phyloP scores from a whole-genome alignment of 2,113 vertebrate species.

The Forbesichthys agassizii region DNA sequence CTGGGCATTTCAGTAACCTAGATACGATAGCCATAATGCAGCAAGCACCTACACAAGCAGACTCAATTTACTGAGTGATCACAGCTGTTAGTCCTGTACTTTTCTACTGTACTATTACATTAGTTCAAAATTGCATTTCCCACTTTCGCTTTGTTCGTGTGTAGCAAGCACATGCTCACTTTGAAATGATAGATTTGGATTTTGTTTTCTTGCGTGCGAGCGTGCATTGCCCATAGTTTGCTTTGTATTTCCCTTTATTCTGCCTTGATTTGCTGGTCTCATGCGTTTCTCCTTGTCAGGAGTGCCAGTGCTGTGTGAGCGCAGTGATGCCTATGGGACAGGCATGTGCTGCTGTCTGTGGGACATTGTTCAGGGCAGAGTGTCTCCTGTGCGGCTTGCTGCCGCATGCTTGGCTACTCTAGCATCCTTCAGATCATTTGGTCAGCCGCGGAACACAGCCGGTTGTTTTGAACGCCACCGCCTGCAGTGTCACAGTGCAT shows the following conservation, averaged over 20 bases:
- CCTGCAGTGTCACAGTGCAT: constrained; percentile 66
- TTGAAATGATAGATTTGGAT: too few species aligned
- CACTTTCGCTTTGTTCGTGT: constrained; percentile 7
- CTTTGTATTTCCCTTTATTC: constrained; percentile 6
- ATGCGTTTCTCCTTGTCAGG: neutral
- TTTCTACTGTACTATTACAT: neutral
- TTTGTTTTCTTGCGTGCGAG: neutral
- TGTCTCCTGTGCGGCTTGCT: constrained; percentile 31
- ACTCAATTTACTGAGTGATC: neutral
- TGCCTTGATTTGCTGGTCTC: constrained; percentile 5
- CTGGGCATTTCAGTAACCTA: constrained; percentile 35
- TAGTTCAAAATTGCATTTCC: too few species aligned
- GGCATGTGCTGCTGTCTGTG: constrained; percentile 4
- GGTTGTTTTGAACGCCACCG: constrained; percentile 69
- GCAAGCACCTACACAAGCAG: constrained; percentile 5
- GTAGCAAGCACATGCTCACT: too few species aligned
- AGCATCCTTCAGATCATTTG: constrained; percentile 72
- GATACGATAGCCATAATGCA: constrained; percentile 45
- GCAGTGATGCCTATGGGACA: neutral
- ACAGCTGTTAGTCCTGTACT: neutral
- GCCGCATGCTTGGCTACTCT: constrained; percentile 62
- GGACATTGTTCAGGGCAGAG: constrained; percentile 27
- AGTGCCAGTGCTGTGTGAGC: constrained; percentile 5
- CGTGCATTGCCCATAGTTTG: neutral
- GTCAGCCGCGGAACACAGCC: constrained; percentile 47